Evolutionary conservation across 2,113 vertebrate species (phyloP).

Genomic region (Rhegmatorhina hoffmannsi): DNA sequence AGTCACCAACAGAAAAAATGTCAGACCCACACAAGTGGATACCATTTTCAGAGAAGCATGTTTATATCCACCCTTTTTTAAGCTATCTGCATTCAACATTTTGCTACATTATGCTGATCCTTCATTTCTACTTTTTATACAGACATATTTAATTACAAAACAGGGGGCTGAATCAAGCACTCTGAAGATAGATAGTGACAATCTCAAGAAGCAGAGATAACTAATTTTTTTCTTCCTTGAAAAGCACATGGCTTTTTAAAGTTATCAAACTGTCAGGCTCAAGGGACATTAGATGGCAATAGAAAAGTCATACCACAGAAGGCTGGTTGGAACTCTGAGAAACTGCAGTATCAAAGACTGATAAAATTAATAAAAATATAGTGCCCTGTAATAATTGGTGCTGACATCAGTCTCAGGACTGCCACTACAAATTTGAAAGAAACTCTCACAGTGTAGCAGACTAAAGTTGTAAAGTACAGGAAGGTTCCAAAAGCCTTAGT

Average conservation of each 20-base stretch:
- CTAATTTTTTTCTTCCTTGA: slow-evolving; percentile 22
- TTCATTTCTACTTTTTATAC: background rate
- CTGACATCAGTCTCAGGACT: slow-evolving; percentile 64
- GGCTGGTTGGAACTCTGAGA: slow-evolving; percentile 54
- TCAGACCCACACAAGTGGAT: background rate
- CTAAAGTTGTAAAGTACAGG: slow-evolving; percentile 69
- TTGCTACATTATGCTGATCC: background rate
- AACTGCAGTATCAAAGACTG: slow-evolving; percentile 68
- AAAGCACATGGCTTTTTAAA: slow-evolving; percentile 47
- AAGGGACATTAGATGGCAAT: slow-evolving; percentile 67
- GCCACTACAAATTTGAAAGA: slow-evolving; percentile 65
- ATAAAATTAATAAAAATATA: background rate
- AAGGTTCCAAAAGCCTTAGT: slow-evolving; percentile 51
- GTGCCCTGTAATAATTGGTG: slow-evolving; percentile 59
- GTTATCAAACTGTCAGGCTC: slow-evolving; percentile 69
- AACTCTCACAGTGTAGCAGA: slow-evolving; percentile 54
- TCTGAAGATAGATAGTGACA: slow-evolving; percentile 15
- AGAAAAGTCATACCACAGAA: slow-evolving; percentile 67
- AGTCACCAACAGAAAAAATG: background rate
- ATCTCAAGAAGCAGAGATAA: slow-evolving; percentile 42
- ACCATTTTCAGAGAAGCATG: background rate
- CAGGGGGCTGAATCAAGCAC: background rate
- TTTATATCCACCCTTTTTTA: background rate
- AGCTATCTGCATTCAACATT: background rate
- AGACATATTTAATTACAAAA: slow-evolving; percentile 17